A percentile compares a stretch with the other conserved stretches of the same genome.
Evolutionary conservation across 2,113 vertebrate genomes (phyloP).

Genomic region (Cyanoderma ruficeps): DNA sequence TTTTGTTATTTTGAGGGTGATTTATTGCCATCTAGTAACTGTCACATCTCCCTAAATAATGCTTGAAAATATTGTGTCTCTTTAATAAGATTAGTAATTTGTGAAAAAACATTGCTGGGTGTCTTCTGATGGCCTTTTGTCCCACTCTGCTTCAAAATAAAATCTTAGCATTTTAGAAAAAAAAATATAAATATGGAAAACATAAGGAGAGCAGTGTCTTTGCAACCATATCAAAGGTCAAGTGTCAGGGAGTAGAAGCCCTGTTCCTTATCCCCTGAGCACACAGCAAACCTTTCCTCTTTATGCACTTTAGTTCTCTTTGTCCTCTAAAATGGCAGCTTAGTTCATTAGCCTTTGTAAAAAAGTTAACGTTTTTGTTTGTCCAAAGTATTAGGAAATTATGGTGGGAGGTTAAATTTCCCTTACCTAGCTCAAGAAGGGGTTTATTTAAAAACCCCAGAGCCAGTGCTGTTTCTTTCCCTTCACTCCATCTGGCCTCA

Average conservation of each 20-base stretch:
- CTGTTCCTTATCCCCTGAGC: not conserved
- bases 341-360: not conserved
- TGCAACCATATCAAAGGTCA: not conserved
- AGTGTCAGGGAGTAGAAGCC: not conserved
- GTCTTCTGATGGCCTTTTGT: not conserved
- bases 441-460: not conserved
- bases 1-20: not conserved
- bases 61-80: not conserved
- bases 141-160: not conserved
- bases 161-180: not conserved
- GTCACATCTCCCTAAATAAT: not conserved
- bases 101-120: not conserved
- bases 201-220: accelerated
- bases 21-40: not conserved
- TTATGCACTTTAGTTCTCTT: not conserved
- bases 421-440: not conserved
- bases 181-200: not conserved
- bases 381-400: not conserved
- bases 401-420: not conserved
- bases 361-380: not conserved
- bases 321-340: not conserved
- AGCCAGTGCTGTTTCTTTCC: not conserved
- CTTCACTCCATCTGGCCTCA: not conserved
- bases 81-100: not conserved
- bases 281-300: not conserved